Evolutionary conservation across 2,113 vertebrate genomes (phyloP).

Genomic region (Dolichotis patagonum): DNA sequence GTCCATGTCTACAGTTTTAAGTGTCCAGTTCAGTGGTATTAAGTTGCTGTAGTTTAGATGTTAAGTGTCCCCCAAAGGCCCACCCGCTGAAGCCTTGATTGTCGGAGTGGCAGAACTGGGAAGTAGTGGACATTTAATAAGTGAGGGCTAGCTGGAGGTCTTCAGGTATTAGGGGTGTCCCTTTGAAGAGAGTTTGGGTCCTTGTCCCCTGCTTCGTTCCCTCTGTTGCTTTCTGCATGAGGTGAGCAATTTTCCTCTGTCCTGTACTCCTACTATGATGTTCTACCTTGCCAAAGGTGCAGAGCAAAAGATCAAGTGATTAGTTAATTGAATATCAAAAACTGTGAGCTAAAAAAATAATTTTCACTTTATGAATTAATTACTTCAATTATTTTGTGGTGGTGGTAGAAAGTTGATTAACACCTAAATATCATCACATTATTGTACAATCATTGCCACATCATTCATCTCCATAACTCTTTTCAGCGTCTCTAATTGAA

Average conservation of each 20-base stretch:
- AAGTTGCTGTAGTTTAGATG: background rate
- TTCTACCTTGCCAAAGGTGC: background rate
- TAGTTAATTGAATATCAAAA: background rate
- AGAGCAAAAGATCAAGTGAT: background rate
- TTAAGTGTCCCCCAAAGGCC: background rate
- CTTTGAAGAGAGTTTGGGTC: too few species aligned
- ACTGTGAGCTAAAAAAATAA: background rate
- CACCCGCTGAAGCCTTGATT: background rate
- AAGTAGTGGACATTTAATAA: background rate
- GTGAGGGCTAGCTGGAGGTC: background rate
- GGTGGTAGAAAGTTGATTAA: background rate
- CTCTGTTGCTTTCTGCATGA: background rate
- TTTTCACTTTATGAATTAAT: background rate
- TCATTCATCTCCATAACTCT: background rate
- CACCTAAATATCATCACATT: background rate
- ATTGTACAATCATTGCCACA: background rate
- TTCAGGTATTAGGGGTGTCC: background rate
- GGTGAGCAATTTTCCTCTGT: background rate
- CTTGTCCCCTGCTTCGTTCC: too few species aligned
- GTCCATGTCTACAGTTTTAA: background rate
- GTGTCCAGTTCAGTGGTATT: background rate
- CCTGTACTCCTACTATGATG: too few species aligned
- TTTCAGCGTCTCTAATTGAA: background rate
- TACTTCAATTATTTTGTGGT: background rate
- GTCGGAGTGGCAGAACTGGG: too few species aligned